These are phyloP conservation scores for Sarcophaga subvicina DNA, from an alignment of 2,888 invertebrate genomes.

Conservation along the genomic window DNA sequence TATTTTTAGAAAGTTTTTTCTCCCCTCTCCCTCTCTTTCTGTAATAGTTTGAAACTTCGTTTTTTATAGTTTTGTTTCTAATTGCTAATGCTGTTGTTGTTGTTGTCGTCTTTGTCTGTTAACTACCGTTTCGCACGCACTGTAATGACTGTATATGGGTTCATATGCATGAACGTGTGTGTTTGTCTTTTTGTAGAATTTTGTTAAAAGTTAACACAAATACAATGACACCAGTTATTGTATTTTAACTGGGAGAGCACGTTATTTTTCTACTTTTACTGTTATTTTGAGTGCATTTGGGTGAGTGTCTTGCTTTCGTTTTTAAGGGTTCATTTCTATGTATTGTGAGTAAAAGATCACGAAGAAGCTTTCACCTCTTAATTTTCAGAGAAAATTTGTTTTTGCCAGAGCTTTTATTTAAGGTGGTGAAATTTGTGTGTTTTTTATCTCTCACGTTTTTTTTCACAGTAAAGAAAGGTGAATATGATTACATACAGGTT, in stretches of 20 bases:
- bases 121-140: slow-evolving; percentile 52
- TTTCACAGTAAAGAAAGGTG: no score
- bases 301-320: neutral
- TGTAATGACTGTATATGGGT: neutral
- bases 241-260: neutral
- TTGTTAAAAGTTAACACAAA: slow-evolving; percentile 49
- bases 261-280: neutral
- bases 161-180: neutral
- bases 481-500: no score
- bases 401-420: neutral
- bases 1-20: slow-evolving; percentile 11
- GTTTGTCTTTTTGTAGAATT: neutral
- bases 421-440: neutral
- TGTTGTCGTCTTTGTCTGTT: slow-evolving; percentile 17
- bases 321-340: slow-evolving; percentile 5
- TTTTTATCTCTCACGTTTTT: neutral
- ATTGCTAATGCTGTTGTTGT: slow-evolving; percentile 8
- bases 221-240: neutral
- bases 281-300: slow-evolving; percentile 7
- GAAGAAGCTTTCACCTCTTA: slow-evolving; percentile 27
- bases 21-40: neutral
- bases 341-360: slow-evolving; percentile 38
- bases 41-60: slow-evolving; percentile 22
- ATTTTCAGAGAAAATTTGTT: neutral
- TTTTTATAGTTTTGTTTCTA: slow-evolving; percentile 36